These are phyloP conservation scores for Drosophila erecta DNA, from an alignment of 1,140 invertebrate species.

Conservation along the genomic window DNA sequence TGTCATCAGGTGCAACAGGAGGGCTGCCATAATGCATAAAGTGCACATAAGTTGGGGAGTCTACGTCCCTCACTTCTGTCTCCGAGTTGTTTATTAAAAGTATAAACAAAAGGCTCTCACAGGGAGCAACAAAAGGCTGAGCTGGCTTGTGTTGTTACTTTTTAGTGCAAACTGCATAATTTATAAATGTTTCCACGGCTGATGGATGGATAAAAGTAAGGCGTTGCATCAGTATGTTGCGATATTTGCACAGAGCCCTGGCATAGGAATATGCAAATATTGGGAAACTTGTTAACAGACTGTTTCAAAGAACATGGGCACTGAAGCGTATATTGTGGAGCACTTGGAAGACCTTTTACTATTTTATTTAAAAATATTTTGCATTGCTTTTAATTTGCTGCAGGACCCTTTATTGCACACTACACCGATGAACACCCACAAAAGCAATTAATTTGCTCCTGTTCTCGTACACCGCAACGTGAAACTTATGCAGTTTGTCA, in stretches of 20 bases:
- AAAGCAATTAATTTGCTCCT: constrained; percentile 40
- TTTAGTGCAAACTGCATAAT: constrained; percentile 72
- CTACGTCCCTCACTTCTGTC: constrained; percentile 2
- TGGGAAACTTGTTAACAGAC: constrained; percentile 27
- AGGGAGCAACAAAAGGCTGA: constrained; percentile 59
- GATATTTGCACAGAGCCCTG: background rate
- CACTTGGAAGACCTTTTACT: too few species aligned
- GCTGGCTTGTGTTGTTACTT: constrained; percentile 50
- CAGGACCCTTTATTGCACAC: background rate
- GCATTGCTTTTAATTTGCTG: too few species aligned
- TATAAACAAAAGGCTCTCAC: constrained; percentile 49
- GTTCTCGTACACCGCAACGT: too few species aligned
- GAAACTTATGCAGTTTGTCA: constrained; percentile 16
- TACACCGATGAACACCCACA: background rate
- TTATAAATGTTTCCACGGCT: constrained; percentile 65
- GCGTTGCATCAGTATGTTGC: constrained; percentile 41
- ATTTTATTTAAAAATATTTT: too few species aligned
- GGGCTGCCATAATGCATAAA: constrained; percentile 50
- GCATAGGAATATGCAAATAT: constrained; percentile 36
- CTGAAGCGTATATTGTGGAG: background rate
- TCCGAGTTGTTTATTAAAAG: constrained; percentile 68
- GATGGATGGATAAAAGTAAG: constrained; percentile 54
- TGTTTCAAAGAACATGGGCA: background rate
- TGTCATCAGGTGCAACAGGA: constrained; percentile 58
- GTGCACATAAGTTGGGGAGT: constrained; percentile 41